Conservation (phyloP, 2,888 invertebrate genomes). For the Lordiphosa fenestrarum region DNA sequence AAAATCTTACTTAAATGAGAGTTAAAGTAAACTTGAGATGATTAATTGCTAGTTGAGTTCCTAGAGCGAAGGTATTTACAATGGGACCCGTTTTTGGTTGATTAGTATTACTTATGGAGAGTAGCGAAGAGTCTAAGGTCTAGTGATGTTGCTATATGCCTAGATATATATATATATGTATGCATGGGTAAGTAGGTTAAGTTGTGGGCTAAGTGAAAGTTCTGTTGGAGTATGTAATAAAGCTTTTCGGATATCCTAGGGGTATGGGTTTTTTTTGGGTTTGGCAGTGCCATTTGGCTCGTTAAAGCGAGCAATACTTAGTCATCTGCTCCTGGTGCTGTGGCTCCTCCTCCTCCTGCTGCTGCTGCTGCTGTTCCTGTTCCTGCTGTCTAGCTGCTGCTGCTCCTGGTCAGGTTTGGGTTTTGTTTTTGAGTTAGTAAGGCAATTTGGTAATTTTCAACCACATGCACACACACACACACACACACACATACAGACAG, state of each 20-base stretch:
- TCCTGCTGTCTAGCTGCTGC: slow-evolving; percentile 53
- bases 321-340: slow-evolving; percentile 14
- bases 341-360: slow-evolving; percentile 22
- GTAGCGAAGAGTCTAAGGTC: slow-evolving; percentile 46
- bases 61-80: slow-evolving; percentile 40
- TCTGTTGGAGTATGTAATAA: slow-evolving; percentile 29
- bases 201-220: slow-evolving; percentile 17
- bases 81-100: slow-evolving; percentile 31
- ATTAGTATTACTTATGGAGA: slow-evolving; percentile 32
- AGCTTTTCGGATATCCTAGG: slow-evolving; percentile 21
- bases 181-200: slow-evolving; percentile 2
- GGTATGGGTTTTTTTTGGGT: not conserved
- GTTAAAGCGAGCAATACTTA: slow-evolving; percentile 58
- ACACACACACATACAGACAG: slow-evolving; percentile 23
- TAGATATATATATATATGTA: slow-evolving; percentile 15
- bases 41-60: slow-evolving; percentile 24
- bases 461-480: slow-evolving; percentile 42
- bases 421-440: slow-evolving; percentile 51
- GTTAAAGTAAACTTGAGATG: slow-evolving; percentile 31
- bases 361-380: slow-evolving; percentile 30
- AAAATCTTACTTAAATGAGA: slow-evolving; percentile 56
- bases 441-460: slow-evolving; percentile 56
- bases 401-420: slow-evolving; percentile 52
- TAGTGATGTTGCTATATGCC: slow-evolving; percentile 24
- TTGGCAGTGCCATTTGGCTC: slow-evolving; percentile 2